A percentile compares a stretch with the other conserved stretches of the same genome.
Evolutionary conservation across 2,888 invertebrate genomes (phyloP).

Genomic region (Oscheius sp.): DNA sequence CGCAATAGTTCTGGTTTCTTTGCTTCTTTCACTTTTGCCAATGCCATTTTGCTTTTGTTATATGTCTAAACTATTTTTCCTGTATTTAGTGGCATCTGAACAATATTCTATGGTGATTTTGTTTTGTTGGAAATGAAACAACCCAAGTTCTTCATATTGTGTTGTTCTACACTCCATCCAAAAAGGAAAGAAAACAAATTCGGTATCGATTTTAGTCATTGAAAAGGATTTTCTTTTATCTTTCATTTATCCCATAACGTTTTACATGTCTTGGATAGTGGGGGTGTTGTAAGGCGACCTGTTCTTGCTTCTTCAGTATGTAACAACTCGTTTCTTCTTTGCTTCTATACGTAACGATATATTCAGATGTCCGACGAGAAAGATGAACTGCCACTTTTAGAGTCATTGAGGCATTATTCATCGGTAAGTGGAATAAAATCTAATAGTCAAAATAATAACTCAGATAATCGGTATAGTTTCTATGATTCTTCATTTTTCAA

Average conservation of each 20-base stretch:
- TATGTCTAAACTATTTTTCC: neutral
- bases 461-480: constrained; percentile 24
- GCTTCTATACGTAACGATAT: neutral
- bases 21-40: neutral
- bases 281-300: constrained; percentile 18
- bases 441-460: neutral
- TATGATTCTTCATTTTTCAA: neutral
- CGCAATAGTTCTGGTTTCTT: constrained; percentile 6
- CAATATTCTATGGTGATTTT: too few relatives aligned
- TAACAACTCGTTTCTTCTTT: constrained; percentile 6
- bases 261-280: too few relatives aligned
- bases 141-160: neutral
- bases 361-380: constrained; percentile 26
- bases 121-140: neutral
- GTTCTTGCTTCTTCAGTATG: constrained; percentile 8
- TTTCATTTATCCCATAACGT: too few relatives aligned
- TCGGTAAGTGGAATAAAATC: constrained; percentile 2
- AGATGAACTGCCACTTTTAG: constrained; percentile 5
- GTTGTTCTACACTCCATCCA: neutral
- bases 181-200: neutral
- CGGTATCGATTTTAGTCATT: neutral
- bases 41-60: neutral
- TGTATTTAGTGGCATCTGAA: neutral
- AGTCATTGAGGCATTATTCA: constrained; percentile 16
- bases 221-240: neutral